Percentiles rank a stretch among this genome's conserved stretches.
Conservation (phyloP, 64 coral and sea anemone species). For the Montipora capricornis region DNA sequence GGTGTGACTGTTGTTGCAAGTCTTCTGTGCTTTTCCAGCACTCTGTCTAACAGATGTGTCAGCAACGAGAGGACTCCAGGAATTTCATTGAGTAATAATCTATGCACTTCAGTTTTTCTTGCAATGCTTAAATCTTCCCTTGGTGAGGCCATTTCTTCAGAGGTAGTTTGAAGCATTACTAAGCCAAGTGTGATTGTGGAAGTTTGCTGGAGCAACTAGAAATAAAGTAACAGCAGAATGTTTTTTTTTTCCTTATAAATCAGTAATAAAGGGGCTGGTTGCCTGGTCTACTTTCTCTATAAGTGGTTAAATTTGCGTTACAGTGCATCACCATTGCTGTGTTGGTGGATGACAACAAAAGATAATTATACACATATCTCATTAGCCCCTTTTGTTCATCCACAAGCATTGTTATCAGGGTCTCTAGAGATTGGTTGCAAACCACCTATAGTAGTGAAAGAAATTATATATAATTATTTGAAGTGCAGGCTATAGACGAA, state of each 20-base stretch:
- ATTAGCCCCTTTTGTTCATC: no score
- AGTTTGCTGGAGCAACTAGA: slow-evolving; percentile 89
- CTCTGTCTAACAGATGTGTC: slow-evolving; percentile 81
- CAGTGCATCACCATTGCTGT: no score
- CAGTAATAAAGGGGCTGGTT: slow-evolving; percentile 37
- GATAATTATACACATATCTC: no score
- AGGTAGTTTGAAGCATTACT: slow-evolving; percentile 95
- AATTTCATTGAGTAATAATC: slow-evolving; percentile 91
- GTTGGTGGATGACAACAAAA: no score
- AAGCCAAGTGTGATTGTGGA: slow-evolving; percentile 81
- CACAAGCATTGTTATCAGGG: no score
- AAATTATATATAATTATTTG: no score
- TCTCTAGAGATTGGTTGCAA: no score
- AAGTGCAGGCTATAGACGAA: no score
- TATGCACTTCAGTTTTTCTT: slow-evolving; percentile 90
- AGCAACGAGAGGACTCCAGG: slow-evolving; percentile 80
- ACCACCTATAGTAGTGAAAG: no score
- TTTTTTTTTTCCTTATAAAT: slow-evolving; percentile 20
- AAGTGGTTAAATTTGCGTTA: no score
- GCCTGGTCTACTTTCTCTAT: no score
- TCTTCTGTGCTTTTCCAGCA: slow-evolving; percentile 93
- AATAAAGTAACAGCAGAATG: neutral
- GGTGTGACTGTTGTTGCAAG: slow-evolving; percentile 90
- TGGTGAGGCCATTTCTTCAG: slow-evolving; percentile 94
- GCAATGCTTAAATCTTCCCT: slow-evolving; percentile 96